Percentiles rank a stretch among this genome's conserved stretches.
Evolutionary conservation across 2,888 invertebrate species (phyloP).

Genomic region (Hanleya hanleyi): DNA sequence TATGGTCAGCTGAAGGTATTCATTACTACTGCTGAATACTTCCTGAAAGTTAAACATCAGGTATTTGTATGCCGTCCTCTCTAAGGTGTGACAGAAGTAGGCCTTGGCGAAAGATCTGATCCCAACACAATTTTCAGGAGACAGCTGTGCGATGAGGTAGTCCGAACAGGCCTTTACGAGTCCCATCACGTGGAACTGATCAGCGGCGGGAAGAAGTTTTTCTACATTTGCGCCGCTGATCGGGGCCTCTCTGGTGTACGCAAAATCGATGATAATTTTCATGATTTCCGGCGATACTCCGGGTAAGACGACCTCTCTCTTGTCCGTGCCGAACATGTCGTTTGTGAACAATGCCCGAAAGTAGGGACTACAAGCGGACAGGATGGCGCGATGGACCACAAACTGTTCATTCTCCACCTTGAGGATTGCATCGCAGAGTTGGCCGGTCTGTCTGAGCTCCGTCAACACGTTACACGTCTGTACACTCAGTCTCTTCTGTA

Average conservation of each 20-base stretch:
- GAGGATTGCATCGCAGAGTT: constrained; percentile 89
- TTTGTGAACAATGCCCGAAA: constrained; percentile 92
- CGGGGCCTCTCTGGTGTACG: constrained; percentile 86
- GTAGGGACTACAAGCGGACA: constrained; percentile 87
- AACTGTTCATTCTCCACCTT: constrained; percentile 87
- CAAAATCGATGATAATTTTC: constrained; percentile 86
- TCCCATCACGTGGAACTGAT: constrained; percentile 89
- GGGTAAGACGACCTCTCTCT: constrained; percentile 73
- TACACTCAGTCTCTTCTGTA: constrained; percentile 83
- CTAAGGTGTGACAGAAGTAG: constrained; percentile 83
- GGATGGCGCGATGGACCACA: constrained; percentile 82
- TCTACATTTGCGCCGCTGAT: constrained; percentile 87
- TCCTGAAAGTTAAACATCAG: constrained; percentile 76
- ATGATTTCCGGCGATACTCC: constrained; percentile 86
- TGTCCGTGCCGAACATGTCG: constrained; percentile 75
- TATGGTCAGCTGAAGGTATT: constrained; percentile 76
- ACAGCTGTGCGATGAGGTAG: constrained; percentile 81
- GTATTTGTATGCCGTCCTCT: constrained; percentile 81
- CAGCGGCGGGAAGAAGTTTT: constrained; percentile 83
- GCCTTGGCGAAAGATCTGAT: constrained; percentile 88
- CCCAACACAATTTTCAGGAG: constrained; percentile 86
- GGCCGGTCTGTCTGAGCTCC: constrained; percentile 87
- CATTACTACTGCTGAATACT: constrained; percentile 57
- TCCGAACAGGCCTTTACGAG: constrained; percentile 87
- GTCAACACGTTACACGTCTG: constrained; percentile 88